Evolutionary conservation across 2,113 vertebrate species (phyloP), one percentile per base, ranked within the genome.

Genomic region (Coptodon bakossiorum): DNA sequence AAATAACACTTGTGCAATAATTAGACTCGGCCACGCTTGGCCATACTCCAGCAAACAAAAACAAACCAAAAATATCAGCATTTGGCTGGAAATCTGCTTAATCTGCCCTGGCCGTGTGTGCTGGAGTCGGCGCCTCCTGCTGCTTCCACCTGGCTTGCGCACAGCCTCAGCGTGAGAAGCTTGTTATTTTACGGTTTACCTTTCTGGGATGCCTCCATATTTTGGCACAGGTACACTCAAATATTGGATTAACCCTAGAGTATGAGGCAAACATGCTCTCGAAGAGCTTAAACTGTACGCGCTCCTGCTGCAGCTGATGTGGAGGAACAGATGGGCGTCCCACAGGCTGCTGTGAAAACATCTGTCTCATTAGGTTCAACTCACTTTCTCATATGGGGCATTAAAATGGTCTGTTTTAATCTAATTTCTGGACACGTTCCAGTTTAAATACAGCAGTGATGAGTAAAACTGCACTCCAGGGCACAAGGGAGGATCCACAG

Each of bases 1-100:
- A 96, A 96, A 96, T 96, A 96, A 95, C 89, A 91, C 90, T 90
- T 94, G 85, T 94, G 86, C 84, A 94, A 95, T 95, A 95, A 96
- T 95, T 95, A 89, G 90, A 91, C 78, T 63, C 27, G 63, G 88
- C 93, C 91, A 81, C 31, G 85, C 90, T 94, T 95, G 93, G 91
- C 91, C 4, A 4, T 27, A 48, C 83, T 86, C 94, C 93, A 93
- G 88, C 92, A 95, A 95, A 96, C 94, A 96, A 94, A 96, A 94
- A 95, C 88, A 94, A 43, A 54, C 95, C 94, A 96, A 95, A 96
- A 96, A 96, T 96, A 96, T 79, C 85, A 53, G n/a, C 73, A 6
- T 88, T 90, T 52, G 88, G 89, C 88, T 90, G 86, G 83, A 92
- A 93, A 90, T 81, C 6, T 85, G 56, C 89, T 91, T 68, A 34